phyloP scores from a whole-genome alignment of 2,888 invertebrate genomes.

The Cerceris ruficornis region DNA sequence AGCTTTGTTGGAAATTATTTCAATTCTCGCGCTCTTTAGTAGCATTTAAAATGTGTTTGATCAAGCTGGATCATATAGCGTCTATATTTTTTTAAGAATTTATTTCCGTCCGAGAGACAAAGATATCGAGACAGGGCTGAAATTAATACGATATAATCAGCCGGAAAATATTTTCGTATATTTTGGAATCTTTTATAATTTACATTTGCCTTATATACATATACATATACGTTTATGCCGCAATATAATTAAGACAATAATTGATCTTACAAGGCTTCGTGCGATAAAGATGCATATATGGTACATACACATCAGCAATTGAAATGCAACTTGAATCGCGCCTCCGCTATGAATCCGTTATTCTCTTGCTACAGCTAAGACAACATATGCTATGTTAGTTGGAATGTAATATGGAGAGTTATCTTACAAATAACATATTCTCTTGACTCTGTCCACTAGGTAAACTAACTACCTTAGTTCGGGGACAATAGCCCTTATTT shows the following conservation, averaged over 20 bases:
- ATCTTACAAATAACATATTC: constrained; percentile 64
- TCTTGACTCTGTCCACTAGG: constrained; percentile 55
- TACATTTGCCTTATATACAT: constrained; percentile 69
- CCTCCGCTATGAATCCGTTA: constrained; percentile 39
- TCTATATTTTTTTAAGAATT: no score
- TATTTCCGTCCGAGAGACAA: no score
- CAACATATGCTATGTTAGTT: constrained; percentile 48
- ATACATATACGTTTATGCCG: constrained; percentile 64
- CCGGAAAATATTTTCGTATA: constrained; percentile 80
- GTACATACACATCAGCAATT: constrained; percentile 46
- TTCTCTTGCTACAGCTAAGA: constrained; percentile 60
- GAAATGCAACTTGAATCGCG: constrained; percentile 51
- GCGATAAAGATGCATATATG: constrained; percentile 58
- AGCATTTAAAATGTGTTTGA: no score
- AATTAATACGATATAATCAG: constrained; percentile 55
- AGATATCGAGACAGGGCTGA: background rate
- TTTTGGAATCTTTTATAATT: constrained; percentile 71
- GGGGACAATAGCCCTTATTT: constrained; percentile 51
- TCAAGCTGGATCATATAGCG: no score
- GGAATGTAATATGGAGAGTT: constrained; percentile 69
- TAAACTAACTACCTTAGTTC: constrained; percentile 60
- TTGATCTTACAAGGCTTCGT: constrained; percentile 60
- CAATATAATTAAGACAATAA: constrained; percentile 50
- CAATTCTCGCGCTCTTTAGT: no score
- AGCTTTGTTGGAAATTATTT: no score